Base-by-base conservation (phyloP, 2,113 vertebrate species). In the Rattus rattus region DNA sequence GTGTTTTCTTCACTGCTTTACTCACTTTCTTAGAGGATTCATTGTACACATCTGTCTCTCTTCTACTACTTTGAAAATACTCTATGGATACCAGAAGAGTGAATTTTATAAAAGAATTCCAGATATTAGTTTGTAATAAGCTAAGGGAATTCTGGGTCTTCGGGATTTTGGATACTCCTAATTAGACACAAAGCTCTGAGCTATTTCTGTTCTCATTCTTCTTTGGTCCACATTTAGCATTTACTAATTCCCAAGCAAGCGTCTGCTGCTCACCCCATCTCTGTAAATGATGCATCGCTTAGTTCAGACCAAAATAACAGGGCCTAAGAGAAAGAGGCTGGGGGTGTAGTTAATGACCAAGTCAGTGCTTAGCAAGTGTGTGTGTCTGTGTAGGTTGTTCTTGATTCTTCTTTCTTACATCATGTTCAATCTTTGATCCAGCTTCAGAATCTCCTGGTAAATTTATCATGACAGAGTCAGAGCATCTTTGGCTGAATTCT, bases 11-110 rank as follows among this genome's bases (percentile, higher is more conserved):
- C 56, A 24, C 77, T 33, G 28, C 70, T 79, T n/a, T 26, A 16
- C 2, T 7, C 16, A 14, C 90, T 88, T 73, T 28, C 56, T 88
- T 65, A 33, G 20, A 5, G 20, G 36, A 49, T 83, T 43, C 43
- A 43, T 63, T 28, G 75, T 22, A 86, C 1, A 52, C 5, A 54
- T 3, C 43, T 36, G 63, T n/a, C 33, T 95, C 61, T 47, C 76
- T n/a, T 77, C 16, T 63, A 11, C 5, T 91, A 17, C 33, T 56
- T 12, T 33, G 75, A 95, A 90, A 88, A 75, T 90, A 85, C 28
- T 94, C 59, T 70, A 88, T 43, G 30, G 87, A 80, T 93, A 67
- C 13, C 30, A 56, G 75, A 96, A 56, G 26, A 75, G 49, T 81
- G 70, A 92, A 73, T 43, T 36, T 22, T 90, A 93, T 1, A 56